These are phyloP conservation scores for Pimpla rufipes DNA, from an alignment of 2,888 invertebrate genomes.

Conservation along the genomic window DNA sequence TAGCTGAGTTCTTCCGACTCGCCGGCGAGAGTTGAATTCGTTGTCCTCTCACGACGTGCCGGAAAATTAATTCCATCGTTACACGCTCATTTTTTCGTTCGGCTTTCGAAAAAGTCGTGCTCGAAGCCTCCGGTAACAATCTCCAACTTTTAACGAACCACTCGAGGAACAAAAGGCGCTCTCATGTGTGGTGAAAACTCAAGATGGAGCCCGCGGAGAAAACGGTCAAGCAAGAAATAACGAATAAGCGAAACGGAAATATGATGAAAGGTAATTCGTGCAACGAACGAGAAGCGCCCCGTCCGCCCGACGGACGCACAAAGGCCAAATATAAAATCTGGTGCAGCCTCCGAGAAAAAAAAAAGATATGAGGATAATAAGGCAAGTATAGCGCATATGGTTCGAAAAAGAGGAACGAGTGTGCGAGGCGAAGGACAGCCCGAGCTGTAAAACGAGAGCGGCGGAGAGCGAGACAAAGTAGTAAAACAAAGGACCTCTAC, in stretches of 20 bases:
- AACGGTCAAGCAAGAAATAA: background rate
- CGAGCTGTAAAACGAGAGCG: slow-evolving; percentile 47
- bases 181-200: slow-evolving; percentile 29
- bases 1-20: no score
- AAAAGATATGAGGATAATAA: background rate
- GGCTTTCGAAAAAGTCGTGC: background rate
- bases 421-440: slow-evolving; percentile 43
- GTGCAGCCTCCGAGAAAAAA: background rate
- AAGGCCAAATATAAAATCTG: background rate
- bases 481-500: slow-evolving; percentile 74
- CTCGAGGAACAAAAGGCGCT: slow-evolving; percentile 47
- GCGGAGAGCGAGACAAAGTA: slow-evolving; percentile 53
- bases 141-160: slow-evolving; percentile 69
- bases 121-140: background rate
- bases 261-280: background rate
- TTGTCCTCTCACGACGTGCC: no score
- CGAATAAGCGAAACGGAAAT: slow-evolving; percentile 5
- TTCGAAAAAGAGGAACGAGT: slow-evolving; percentile 18
- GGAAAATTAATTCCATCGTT: background rate
- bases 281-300: no score
- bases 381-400: no score
- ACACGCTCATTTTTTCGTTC: background rate
- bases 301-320: background rate
- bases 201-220: background rate
- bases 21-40: no score